Percentiles rank a stretch among this genome's conserved stretches.
Evolutionary conservation across 2,888 invertebrate species (phyloP).

Genomic region (Caenorhabditis sinica): DNA sequence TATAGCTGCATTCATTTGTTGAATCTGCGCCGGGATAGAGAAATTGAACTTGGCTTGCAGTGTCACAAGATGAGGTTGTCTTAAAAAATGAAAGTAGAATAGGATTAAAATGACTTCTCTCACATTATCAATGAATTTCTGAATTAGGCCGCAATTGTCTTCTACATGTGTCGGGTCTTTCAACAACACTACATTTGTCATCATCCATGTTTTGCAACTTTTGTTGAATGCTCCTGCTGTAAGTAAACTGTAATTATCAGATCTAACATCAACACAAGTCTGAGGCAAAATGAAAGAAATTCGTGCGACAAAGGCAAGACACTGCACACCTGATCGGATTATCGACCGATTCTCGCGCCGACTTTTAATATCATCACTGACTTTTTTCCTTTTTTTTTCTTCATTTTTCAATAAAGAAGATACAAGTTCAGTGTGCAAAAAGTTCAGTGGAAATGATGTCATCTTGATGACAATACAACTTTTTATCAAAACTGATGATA

Average conservation of each 20-base stretch:
- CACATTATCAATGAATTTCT: conserved; percentile 25
- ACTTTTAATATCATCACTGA: conserved; percentile 27
- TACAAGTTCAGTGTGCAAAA: conserved; percentile 11
- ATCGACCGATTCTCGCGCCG: conserved; percentile 40
- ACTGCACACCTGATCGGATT: conserved; percentile 57
- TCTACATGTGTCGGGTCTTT: conserved; percentile 26
- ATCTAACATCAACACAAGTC: conserved; percentile 25
- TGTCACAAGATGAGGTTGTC: conserved; percentile 32
- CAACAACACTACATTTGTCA: conserved; percentile 49
- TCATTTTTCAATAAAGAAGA: neutral
- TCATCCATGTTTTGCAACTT: conserved; percentile 50
- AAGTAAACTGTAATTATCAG: conserved; percentile 10
- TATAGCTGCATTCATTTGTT: conserved; percentile 16
- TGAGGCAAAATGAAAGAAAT: neutral
- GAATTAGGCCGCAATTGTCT: conserved; percentile 9
- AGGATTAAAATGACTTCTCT: neutral
- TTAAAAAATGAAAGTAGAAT: conserved; percentile 3
- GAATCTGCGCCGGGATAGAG: conserved; percentile 18
- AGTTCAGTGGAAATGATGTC: conserved; percentile 44
- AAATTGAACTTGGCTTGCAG: conserved; percentile 35
- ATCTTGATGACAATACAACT: conserved; percentile 32
- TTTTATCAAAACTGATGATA: conserved; percentile 16
- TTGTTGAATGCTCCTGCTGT: conserved; percentile 48
- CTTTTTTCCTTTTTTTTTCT: conserved; percentile 12
- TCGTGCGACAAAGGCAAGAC: conserved; percentile 5